Evolutionary conservation across 2,888 invertebrate species (phyloP).

Genomic region (Lasioglossum zephyrum): DNA sequence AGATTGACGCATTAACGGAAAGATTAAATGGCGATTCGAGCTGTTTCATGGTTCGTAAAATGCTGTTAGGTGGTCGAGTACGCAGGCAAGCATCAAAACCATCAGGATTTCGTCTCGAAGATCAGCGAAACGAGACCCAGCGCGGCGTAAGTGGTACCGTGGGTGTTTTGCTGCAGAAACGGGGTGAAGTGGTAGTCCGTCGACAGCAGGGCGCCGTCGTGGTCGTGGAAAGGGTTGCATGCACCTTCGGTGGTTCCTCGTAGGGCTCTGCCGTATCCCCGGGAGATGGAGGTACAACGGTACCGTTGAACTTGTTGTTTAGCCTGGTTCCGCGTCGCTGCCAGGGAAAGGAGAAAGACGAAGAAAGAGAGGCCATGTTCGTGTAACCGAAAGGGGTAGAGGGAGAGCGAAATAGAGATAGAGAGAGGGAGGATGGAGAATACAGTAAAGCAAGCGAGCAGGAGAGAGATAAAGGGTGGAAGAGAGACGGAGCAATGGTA

Average conservation of each 20-base stretch:
- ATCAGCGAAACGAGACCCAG: background rate
- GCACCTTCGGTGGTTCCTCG: slow-evolving; percentile 67
- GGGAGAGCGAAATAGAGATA: background rate
- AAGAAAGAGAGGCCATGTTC: slow-evolving; percentile 30
- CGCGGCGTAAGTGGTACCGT: background rate
- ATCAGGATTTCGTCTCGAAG: background rate
- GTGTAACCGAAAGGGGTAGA: slow-evolving; percentile 35
- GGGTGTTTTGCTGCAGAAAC: slow-evolving; percentile 46
- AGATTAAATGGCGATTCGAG: background rate
- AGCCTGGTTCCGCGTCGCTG: slow-evolving; percentile 71
- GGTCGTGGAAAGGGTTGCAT: slow-evolving; percentile 64
- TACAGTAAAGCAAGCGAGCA: slow-evolving; percentile 3
- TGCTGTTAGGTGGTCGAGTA: background rate
- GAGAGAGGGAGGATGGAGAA: slow-evolving; percentile 26
- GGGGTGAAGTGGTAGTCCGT: slow-evolving; percentile 45
- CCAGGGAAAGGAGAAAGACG: slow-evolving; percentile 37
- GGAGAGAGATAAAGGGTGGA: slow-evolving; percentile 8
- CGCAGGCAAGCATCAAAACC: background rate
- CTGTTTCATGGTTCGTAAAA: background rate
- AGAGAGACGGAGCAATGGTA: slow-evolving; percentile 35
- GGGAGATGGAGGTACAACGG: slow-evolving; percentile 68
- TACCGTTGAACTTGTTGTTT: slow-evolving; percentile 72
- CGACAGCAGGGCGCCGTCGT: slow-evolving; percentile 22
- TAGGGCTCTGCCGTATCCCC: slow-evolving; percentile 57
- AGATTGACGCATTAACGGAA: background rate